phyloP scores from a whole-genome alignment of 2,888 invertebrate species.

The Antheraea assamensis region DNA sequence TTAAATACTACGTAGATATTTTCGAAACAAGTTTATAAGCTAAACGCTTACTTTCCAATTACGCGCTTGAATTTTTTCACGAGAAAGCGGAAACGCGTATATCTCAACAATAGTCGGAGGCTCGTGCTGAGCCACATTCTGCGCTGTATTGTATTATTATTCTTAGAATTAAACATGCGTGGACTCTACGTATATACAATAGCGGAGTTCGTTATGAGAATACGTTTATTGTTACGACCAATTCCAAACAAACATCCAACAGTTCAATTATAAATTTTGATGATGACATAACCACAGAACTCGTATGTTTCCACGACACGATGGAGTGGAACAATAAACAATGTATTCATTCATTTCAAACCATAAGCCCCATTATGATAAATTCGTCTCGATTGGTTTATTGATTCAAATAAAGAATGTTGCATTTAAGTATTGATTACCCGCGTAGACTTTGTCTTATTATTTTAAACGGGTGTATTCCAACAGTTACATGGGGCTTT shows the following conservation, averaged over 20 bases:
- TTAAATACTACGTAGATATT: constrained; percentile 31
- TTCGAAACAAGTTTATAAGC: constrained; percentile 50
- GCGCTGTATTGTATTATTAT: constrained; percentile 68
- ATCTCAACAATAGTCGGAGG: constrained; percentile 71
- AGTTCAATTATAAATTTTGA: constrained; percentile 24
- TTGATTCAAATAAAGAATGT: constrained; percentile 22
- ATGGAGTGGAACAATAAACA: constrained; percentile 22
- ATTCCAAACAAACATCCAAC: constrained; percentile 34
- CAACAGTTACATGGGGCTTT: background rate
- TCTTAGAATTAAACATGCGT: constrained; percentile 62
- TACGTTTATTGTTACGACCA: constrained; percentile 35
- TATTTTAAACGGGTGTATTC: background rate
- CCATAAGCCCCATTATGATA: constrained; percentile 17
- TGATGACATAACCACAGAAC: constrained; percentile 24
- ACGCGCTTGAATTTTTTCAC: constrained; percentile 78
- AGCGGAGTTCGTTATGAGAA: constrained; percentile 30
- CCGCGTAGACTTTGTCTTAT: constrained; percentile 36
- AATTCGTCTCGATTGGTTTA: constrained; percentile 24
- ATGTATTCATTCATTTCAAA: constrained; percentile 18
- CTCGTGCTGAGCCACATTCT: constrained; percentile 72
- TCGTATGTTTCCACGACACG: constrained; percentile 18
- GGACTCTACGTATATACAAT: constrained; percentile 24
- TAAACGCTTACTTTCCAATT: constrained; percentile 71
- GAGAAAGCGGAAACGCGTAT: constrained; percentile 80
- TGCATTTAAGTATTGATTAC: constrained; percentile 25